Evolutionary conservation across 2,888 invertebrate genomes (phyloP).

Genomic region (Tachina lurida): DNA sequence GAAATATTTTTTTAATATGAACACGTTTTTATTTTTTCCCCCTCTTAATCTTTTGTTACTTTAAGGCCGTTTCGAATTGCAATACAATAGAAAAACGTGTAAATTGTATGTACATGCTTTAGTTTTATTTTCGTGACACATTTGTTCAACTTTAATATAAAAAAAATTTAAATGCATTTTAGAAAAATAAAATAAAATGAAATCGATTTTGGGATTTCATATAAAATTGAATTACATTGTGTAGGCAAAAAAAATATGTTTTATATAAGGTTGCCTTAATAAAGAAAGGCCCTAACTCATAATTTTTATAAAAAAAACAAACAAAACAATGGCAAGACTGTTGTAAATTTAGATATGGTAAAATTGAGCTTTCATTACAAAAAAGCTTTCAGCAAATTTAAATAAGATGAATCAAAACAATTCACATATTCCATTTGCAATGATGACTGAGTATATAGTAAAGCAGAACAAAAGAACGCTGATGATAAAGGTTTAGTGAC

Average conservation of each 20-base stretch:
- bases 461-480: no score
- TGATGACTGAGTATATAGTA: no score
- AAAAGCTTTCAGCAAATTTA: no score
- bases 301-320: no score
- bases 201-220: not conserved
- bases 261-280: no score
- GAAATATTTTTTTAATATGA: constrained; percentile 40
- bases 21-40: constrained; percentile 21
- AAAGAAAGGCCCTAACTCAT: no score
- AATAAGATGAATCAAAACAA: no score
- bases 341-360: no score
- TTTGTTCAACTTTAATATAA: not conserved
- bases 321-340: no score
- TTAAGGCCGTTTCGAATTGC: constrained; percentile 22
- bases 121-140: constrained; percentile 49
- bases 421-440: no score
- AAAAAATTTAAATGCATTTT: constrained; percentile 22
- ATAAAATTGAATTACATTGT: not conserved
- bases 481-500: no score
- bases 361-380: no score
- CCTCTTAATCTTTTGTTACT: constrained; percentile 40
- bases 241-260: not conserved
- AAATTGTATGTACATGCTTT: constrained; percentile 24
- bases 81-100: constrained; percentile 52
- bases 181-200: not conserved